Conservation (phyloP, 2,797 vertebrate species). For the Petrocephalus schoutedeni region DNA sequence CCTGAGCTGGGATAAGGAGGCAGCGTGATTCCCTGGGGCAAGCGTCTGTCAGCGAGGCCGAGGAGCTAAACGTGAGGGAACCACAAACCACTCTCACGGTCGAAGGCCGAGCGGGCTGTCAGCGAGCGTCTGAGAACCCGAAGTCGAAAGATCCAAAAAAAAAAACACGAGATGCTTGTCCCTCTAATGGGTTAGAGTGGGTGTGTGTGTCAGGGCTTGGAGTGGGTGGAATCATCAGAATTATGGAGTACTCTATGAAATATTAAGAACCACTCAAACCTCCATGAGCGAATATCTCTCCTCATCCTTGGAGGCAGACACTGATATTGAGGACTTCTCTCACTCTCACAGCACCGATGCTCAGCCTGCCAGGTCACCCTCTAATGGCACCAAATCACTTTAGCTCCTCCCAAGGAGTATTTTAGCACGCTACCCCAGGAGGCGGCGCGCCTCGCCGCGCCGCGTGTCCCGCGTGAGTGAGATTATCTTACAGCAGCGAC, state of each 20-base stretch:
- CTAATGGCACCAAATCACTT: slow-evolving; percentile 56
- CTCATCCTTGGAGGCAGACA: slow-evolving; percentile 30
- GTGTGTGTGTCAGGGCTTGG: background rate
- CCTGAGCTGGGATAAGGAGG: slow-evolving; percentile 23
- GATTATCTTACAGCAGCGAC: slow-evolving; percentile 19
- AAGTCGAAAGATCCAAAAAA: slow-evolving; percentile 35
- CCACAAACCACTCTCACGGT: background rate
- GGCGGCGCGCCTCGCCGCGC: slow-evolving; percentile 43
- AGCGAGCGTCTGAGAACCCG: slow-evolving; percentile 32
- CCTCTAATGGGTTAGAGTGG: background rate
- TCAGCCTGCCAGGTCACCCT: slow-evolving; percentile 35
- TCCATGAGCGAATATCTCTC: slow-evolving; percentile 48
- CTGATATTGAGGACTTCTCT: slow-evolving; percentile 35
- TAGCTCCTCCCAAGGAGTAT: slow-evolving; percentile 36
- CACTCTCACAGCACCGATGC: slow-evolving; percentile 21
- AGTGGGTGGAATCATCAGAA: slow-evolving; percentile 32
- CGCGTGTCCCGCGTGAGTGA: slow-evolving; percentile 42
- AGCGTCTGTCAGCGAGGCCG: slow-evolving; percentile 14
- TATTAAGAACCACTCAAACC: slow-evolving; percentile 47
- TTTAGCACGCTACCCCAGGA: slow-evolving; percentile 49
- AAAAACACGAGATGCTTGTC: slow-evolving; percentile 24
- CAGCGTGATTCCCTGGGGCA: slow-evolving; percentile 20
- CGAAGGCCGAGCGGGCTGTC: background rate
- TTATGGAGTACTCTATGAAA: slow-evolving; percentile 40
- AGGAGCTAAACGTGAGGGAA: slow-evolving; percentile 1